Evolutionary conservation across 2,888 invertebrate genomes (phyloP), one percentile per base, ranked within the genome.

Genomic region (Mellilla xanthometata): DNA sequence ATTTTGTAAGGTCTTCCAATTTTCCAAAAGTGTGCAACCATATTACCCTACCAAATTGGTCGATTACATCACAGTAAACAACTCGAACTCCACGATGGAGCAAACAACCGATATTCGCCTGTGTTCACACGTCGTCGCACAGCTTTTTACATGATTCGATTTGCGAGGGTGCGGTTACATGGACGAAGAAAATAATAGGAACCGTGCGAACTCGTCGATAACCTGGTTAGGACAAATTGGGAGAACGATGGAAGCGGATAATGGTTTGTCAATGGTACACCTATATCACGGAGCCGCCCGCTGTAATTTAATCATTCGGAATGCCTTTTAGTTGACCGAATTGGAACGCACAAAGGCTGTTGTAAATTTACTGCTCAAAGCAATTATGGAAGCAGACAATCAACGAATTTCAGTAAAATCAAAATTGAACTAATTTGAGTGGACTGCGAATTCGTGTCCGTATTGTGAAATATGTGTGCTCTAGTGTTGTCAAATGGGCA

Each of bases 61-160:
- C 40, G 30, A 46, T 40, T 46, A 46, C 35, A 32, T 27, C 15
- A 31, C 29, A 31, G 41, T 39, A 48, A 47, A 48, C 47, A 48
- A 39, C 15, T 38, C 29, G 33, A 32, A 32, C 22, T 46, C 11
- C 12, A 12, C 12, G 12, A 39, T 15, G 30, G 30, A 34, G 15
- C 24, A 41, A 38, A 38, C 27, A 36, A 19, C n/a, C 23, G 24
- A 23, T 24, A 12, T 32, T 31, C 23, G 13, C 6, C 35, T 39
- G 24, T 3, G 15, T 48, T 41, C 28, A 42, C 47, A 48, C 41
- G 12, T 30, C 34, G 15, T 39, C 24, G 29, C 29, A 28, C 26
- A 29, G 38, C 29, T 42, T 39, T 39, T 41, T 38, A 48, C 47
- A 28, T 48, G 32, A 48, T 38, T 42, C 38, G 36, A 33, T 48